Evolutionary conservation across 1,140 invertebrate genomes (phyloP).

Genomic region (Hyles vespertilio): DNA sequence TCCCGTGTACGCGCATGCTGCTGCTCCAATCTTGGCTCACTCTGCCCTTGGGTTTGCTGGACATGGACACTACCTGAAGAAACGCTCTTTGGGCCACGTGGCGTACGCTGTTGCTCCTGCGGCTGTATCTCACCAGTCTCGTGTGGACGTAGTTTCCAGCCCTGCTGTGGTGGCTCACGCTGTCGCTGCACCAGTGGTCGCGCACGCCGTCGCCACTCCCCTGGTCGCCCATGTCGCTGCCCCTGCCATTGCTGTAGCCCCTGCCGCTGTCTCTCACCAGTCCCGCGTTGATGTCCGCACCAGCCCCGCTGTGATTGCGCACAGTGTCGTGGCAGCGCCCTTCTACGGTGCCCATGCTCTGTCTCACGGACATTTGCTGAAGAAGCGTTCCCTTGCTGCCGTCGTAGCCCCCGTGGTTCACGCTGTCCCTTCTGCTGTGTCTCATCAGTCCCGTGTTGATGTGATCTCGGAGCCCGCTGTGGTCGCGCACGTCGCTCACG

Average conservation of each 20-base stretch:
- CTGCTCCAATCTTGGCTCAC: conserved; percentile 24
- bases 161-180: conserved; percentile 53
- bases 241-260: conserved; percentile 31
- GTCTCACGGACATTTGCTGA: conserved; percentile 24
- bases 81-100: conserved; percentile 45
- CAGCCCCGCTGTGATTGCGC: conserved; percentile 29
- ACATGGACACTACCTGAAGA: conserved; percentile 47
- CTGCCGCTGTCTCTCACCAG: conserved; percentile 50
- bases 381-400: conserved; percentile 22
- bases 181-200: conserved; percentile 40
- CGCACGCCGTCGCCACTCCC: conserved; percentile 44
- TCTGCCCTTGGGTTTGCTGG: conserved; percentile 31
- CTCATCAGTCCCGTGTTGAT: conserved; percentile 43
- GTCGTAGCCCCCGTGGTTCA: conserved; percentile 16
- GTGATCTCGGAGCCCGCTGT: conserved; percentile 38
- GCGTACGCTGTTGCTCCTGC: conserved; percentile 35
- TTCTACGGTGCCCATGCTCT: conserved; percentile 16
- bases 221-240: conserved; percentile 28
- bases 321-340: conserved; percentile 7
- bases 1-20: conserved; percentile 6
- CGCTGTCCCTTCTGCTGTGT: conserved; percentile 34
- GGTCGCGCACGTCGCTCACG: conserved; percentile 29
- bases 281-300: conserved; percentile 48
- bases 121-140: conserved; percentile 63
- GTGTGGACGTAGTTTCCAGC: conserved; percentile 57